Evolutionary conservation across 2,888 invertebrate species (phyloP), one percentile per base, ranked within the genome.

Genomic region (Synanthedon myopaeformis): DNA sequence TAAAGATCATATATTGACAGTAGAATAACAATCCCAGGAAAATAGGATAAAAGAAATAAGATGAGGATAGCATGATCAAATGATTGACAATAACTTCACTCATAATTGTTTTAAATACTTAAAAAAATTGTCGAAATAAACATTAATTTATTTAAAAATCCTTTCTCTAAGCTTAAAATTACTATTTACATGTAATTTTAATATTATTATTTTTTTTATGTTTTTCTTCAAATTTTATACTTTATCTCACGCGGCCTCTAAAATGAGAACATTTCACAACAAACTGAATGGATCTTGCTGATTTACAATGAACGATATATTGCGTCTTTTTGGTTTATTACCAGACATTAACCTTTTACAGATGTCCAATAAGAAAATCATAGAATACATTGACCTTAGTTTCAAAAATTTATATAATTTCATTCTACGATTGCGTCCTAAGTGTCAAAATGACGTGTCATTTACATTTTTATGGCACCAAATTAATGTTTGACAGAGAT

Each of bases 401-500:
- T 58, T 59, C 52, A 58, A 54, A 56, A 56, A 51, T 49, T 35
- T 55, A 53, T 57, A 52, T 55, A 35, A 35, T 35, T 35, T 35
- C 57, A 35, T 52, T 62, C 59, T 61, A 55, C 59, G 58, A 65
- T 65, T 63, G 52, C 61, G 61, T 63, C 59, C 63, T 57, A 51
- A 52, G 55, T 70, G 69, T 59, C 66, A 64, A 67, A 71, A 72
- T 64, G 51, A 57, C 59, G 51, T 54, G 53, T 58, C 56, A 72
- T 76, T 74, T 67, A 65, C 69, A 76, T 76, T 67, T 72, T 66
- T 64, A 71, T 69, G 59, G 58, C 57, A 60, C 61, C 66, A 63
- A 57, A 57, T 62, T 57, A 58, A 53, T 61, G 62, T 58, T 59
- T 55, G 52, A 54, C 54, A 58, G 59, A 61, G 62, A 65, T 66